Conservation (phyloP, 2,888 invertebrate species). For the Timema cristinae region DNA sequence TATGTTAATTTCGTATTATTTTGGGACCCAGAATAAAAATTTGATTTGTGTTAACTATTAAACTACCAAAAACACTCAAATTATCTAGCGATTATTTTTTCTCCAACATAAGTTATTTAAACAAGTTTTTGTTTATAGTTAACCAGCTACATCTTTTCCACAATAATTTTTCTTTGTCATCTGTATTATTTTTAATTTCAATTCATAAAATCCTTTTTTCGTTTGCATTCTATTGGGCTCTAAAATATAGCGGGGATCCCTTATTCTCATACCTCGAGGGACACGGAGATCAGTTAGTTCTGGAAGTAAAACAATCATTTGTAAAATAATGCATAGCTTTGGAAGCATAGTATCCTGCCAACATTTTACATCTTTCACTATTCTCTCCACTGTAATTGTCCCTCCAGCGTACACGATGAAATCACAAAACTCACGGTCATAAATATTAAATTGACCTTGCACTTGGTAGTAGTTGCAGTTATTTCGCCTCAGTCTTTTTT, state of each 20-base stretch:
- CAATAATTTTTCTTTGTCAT: too few species aligned
- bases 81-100: too few species aligned
- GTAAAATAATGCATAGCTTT: conserved; percentile 12
- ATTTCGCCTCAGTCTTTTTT: neutral
- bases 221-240: neutral
- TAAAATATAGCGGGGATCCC: neutral
- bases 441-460: conserved; percentile 17
- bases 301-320: conserved; percentile 15
- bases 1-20: too few species aligned
- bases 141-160: too few species aligned
- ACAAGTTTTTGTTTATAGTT: too few species aligned
- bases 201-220: neutral
- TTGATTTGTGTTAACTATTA: too few species aligned
- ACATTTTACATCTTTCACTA: neutral
- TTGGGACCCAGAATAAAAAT: too few species aligned
- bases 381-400: neutral
- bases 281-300: conserved; percentile 18
- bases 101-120: too few species aligned
- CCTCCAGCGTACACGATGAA: conserved; percentile 16
- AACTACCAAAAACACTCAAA: too few species aligned
- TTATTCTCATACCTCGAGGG: conserved; percentile 1
- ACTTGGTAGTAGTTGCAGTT: neutral
- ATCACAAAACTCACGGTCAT: conserved; percentile 13
- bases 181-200: too few species aligned
- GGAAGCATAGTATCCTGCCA: conserved; percentile 18